Conservation (phyloP, 37 sponge, comb jelly and placozoan species). For the Beroe forskalii region DNA sequence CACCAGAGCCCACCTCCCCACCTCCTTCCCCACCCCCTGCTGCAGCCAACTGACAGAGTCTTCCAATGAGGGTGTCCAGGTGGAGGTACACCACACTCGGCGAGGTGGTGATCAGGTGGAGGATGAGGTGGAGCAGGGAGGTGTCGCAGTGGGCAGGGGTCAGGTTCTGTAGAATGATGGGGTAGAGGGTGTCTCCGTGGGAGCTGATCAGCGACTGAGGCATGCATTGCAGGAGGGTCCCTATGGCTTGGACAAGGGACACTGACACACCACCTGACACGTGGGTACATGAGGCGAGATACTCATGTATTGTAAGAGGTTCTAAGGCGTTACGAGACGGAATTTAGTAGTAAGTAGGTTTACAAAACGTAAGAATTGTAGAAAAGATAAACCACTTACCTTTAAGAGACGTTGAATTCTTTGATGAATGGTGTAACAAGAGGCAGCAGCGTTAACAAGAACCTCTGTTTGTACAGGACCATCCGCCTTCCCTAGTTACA, state of each 20-base stretch:
- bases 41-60: neutral
- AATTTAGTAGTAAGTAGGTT: too few species aligned
- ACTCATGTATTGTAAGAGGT: too few species aligned
- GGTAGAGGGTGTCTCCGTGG: conserved; percentile 26
- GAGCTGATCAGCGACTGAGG: conserved; percentile 38
- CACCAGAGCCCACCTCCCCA: too few species aligned
- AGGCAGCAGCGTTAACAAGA: conserved; percentile 1
- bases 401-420: neutral
- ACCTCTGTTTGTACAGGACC: conserved; percentile 25
- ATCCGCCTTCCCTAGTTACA: conserved; percentile 15
- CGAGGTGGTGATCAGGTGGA: neutral
- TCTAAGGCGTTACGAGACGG: too few species aligned
- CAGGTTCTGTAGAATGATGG: conserved; percentile 10
- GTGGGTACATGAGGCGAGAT: too few species aligned
- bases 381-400: conserved; percentile 28
- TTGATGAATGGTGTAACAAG: neutral
- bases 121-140: neutral
- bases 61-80: neutral
- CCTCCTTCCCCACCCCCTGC: neutral
- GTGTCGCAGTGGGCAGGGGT: neutral
- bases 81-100: neutral
- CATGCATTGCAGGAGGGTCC: neutral
- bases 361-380: too few species aligned
- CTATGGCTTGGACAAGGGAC: conserved; percentile 16
- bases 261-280: neutral